Evolutionary conservation across 2,113 vertebrate genomes (phyloP).

Genomic region (Bujurquina vittata): DNA sequence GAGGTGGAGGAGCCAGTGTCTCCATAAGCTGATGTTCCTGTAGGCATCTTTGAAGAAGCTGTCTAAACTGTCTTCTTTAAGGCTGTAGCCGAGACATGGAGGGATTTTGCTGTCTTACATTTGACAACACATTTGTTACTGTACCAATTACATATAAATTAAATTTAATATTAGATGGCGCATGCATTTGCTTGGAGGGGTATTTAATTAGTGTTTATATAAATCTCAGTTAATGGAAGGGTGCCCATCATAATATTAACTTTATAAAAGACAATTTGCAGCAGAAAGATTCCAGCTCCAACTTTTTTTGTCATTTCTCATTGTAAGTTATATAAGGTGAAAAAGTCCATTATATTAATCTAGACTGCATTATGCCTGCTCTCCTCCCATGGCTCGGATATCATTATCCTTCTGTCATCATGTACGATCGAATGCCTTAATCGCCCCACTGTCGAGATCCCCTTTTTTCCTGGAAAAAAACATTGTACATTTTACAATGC

Average conservation of each 20-base stretch:
- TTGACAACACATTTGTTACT: conserved; percentile 47
- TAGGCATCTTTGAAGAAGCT: conserved; percentile 53
- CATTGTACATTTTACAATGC: not conserved
- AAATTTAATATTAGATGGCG: conserved; percentile 1
- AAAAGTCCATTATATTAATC: not conserved
- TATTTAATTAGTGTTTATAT: not conserved
- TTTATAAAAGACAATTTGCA: not conserved
- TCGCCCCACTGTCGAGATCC: not conserved
- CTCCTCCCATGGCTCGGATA: not conserved
- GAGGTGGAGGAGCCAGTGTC: conserved; percentile 46
- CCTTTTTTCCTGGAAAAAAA: not conserved
- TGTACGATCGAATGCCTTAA: not conserved
- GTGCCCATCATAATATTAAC: not conserved
- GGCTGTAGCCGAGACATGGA: conserved; percentile 32
- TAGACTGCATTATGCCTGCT: not conserved
- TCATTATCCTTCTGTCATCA: not conserved
- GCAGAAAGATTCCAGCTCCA: not conserved
- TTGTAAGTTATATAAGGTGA: not conserved
- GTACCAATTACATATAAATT: conserved; percentile 37
- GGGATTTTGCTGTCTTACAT: conserved; percentile 49
- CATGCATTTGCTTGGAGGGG: not conserved
- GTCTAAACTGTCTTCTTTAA: conserved; percentile 56
- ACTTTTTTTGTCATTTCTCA: not conserved
- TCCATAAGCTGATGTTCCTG: conserved; percentile 55
- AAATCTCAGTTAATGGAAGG: not conserved